phyloP scores from a whole-genome alignment of 2,888 invertebrate genomes.

The Elmis aenea region DNA sequence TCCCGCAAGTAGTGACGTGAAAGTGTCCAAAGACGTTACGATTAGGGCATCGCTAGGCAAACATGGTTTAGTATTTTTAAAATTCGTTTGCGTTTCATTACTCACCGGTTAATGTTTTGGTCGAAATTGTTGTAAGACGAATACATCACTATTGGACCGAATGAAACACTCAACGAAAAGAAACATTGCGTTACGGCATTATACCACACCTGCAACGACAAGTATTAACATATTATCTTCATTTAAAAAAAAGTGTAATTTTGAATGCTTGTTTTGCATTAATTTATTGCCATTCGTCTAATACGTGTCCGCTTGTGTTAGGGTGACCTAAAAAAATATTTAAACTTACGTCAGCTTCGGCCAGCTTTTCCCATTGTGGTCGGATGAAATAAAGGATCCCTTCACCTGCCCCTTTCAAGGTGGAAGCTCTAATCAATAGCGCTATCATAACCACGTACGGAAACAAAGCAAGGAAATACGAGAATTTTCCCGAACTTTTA shows the following conservation, averaged over 20 bases:
- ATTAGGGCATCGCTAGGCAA: slow-evolving; percentile 67
- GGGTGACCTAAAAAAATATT: too few relatives aligned
- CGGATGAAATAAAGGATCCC: slow-evolving; percentile 76
- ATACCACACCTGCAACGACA: slow-evolving; percentile 64
- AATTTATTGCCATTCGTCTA: too few relatives aligned
- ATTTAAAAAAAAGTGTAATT: too few relatives aligned
- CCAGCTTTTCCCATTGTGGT: slow-evolving; percentile 72
- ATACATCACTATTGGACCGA: slow-evolving; percentile 74
- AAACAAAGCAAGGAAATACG: slow-evolving; percentile 86
- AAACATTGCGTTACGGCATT: slow-evolving; percentile 75
- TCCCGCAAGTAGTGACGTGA: slow-evolving; percentile 77
- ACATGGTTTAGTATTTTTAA: background rate
- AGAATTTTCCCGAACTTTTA: slow-evolving; percentile 74
- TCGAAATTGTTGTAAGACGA: slow-evolving; percentile 70
- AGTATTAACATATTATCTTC: too few relatives aligned
- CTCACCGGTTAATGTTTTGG: slow-evolving; percentile 64
- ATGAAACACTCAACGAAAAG: slow-evolving; percentile 70
- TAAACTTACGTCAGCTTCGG: too few relatives aligned
- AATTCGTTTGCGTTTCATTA: too few relatives aligned
- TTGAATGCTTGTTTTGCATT: too few relatives aligned
- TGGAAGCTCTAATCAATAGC: slow-evolving; percentile 62
- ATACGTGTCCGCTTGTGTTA: too few relatives aligned
- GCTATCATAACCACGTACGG: slow-evolving; percentile 75
- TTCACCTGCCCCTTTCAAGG: slow-evolving; percentile 64
- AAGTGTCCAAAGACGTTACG: slow-evolving; percentile 75